Percentiles rank a stretch among this genome's conserved stretches.
Evolutionary conservation across 1,140 invertebrate genomes (phyloP).

Genomic region (Microplitis mediator): DNA sequence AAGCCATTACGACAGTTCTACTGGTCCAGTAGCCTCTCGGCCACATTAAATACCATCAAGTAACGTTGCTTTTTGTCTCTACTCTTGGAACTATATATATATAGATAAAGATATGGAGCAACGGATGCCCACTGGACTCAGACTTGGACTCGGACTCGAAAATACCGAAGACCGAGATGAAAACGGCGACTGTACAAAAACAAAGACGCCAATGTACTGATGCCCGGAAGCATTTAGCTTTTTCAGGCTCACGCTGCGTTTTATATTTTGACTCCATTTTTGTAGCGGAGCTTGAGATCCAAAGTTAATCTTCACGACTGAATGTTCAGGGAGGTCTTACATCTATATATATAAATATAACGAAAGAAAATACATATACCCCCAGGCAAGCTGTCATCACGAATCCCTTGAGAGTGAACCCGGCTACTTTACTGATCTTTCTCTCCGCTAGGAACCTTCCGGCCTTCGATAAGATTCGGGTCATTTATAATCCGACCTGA

Average conservation of each 20-base stretch:
- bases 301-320: slow-evolving; percentile 48
- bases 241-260: background rate
- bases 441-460: slow-evolving; percentile 38
- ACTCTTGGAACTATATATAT: background rate
- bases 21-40: slow-evolving; percentile 42
- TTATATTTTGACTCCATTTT: slow-evolving; percentile 3
- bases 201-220: background rate
- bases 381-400: slow-evolving; percentile 47
- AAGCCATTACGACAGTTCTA: slow-evolving; percentile 48
- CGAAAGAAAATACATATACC: slow-evolving; percentile 27
- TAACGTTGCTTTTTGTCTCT: slow-evolving; percentile 8
- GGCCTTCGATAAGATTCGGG: slow-evolving; percentile 46
- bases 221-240: background rate
- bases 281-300: slow-evolving; percentile 36
- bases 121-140: background rate
- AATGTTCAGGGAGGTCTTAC: slow-evolving; percentile 18
- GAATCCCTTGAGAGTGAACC: slow-evolving; percentile 45
- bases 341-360: background rate
- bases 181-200: background rate
- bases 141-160: background rate
- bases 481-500: slow-evolving; percentile 50
- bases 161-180: background rate
- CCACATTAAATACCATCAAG: slow-evolving; percentile 14
- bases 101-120: background rate
- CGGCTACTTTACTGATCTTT: slow-evolving; percentile 44